phyloP scores from a whole-genome alignment of 1,140 invertebrate genomes.

The Calliopsis andreniformis region DNA sequence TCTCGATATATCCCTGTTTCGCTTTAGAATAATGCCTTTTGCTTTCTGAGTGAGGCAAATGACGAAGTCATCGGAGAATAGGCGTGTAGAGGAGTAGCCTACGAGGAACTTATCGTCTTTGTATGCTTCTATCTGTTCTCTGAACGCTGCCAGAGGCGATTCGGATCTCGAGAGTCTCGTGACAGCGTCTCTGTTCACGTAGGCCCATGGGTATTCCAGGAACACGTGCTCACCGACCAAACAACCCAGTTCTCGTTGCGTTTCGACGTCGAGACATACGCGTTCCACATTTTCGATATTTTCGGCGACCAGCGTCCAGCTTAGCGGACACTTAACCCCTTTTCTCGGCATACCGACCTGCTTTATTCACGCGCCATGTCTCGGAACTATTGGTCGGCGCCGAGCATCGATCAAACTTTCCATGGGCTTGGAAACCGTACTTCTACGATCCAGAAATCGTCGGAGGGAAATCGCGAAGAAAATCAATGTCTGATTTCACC shows the following conservation, averaged over 20 bases:
- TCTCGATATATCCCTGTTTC: conserved; percentile 81
- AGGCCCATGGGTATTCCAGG: conserved; percentile 88
- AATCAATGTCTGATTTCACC: no score
- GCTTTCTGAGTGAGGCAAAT: conserved; percentile 84
- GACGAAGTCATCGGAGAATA: conserved; percentile 84
- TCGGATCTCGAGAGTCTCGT: conserved; percentile 65
- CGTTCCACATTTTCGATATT: conserved; percentile 69
- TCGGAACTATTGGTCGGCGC: neutral
- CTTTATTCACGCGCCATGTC: neutral
- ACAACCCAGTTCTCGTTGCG: conserved; percentile 69
- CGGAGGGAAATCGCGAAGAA: no score
- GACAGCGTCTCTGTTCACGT: conserved; percentile 82
- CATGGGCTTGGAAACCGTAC: neutral
- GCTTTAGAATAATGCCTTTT: conserved; percentile 74
- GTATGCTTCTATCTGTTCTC: conserved; percentile 79
- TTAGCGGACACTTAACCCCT: conserved; percentile 47
- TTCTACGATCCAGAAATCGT: no score
- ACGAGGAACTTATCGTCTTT: conserved; percentile 83
- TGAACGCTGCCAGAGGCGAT: conserved; percentile 81
- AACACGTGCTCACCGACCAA: conserved; percentile 81
- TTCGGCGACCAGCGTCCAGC: conserved; percentile 67
- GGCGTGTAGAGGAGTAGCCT: conserved; percentile 84
- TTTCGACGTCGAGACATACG: conserved; percentile 60
- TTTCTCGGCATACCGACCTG: conserved; percentile 56
- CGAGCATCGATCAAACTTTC: conserved; percentile 66